phyloP scores from a whole-genome alignment of 2,888 invertebrate species.

The Pristionchus japonicus region DNA sequence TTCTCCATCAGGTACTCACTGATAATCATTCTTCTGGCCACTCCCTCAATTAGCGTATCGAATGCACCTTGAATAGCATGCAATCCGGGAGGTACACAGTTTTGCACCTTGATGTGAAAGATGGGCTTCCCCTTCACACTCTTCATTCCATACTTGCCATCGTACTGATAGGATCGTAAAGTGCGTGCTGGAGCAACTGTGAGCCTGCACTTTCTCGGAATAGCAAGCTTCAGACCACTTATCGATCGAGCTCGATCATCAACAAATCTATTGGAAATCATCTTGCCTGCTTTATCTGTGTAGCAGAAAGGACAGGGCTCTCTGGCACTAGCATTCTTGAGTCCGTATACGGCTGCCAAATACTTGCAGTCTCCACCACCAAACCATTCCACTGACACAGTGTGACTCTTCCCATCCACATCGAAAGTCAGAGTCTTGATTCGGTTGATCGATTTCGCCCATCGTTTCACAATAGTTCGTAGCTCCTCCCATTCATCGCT shows the following conservation, averaged over 20 bases:
- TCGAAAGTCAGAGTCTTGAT: not conserved
- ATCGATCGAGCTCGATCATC: not conserved
- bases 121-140: conserved; percentile 7
- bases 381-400: not conserved
- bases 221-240: not conserved
- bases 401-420: not conserved
- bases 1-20: not conserved
- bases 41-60: not conserved
- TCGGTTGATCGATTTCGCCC: not conserved
- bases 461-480: not conserved
- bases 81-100: not conserved
- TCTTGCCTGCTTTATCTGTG: not conserved
- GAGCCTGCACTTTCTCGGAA: not conserved
- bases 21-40: not conserved
- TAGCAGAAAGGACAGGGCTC: not conserved
- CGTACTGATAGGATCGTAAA: not conserved
- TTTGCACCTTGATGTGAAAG: not conserved
- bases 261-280: not conserved
- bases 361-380: not conserved
- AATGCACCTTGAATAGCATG: conserved; percentile 8
- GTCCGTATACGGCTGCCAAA: not conserved
- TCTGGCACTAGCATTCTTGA: not conserved
- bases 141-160: not conserved
- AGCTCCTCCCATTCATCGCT: not conserved
- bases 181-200: not conserved